Evolutionary conservation across 1,140 invertebrate genomes (phyloP), one percentile per base, ranked within the genome.

Genomic region (Pachypeltis micranthus): DNA sequence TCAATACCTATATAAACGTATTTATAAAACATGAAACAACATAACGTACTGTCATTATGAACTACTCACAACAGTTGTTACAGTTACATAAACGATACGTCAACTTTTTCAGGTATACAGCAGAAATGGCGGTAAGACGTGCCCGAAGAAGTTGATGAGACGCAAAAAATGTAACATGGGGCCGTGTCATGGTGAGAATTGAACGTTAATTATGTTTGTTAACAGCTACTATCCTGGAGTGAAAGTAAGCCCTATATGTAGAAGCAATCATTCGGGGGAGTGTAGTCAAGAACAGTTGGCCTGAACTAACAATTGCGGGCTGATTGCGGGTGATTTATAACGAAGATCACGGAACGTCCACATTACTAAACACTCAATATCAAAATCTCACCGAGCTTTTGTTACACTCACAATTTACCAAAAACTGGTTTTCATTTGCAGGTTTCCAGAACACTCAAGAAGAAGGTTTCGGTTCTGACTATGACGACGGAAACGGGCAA

Each of bases 41-140:
- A n/a, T n/a, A n/a, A n/a, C n/a, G n/a, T n/a, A n/a, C n/a, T n/a
- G n/a, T n/a, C n/a, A 47, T 3, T 47, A 3, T 47, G 7, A 10
- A 39, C n/a, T 39, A n/a, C n/a, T 19, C n/a, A 47, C n/a, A 47
- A 47, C 7, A 39, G 34, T 47, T 23, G 44, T 19, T 47, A 47
- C n/a, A 47, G n/a, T 16, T 19, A 47, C n/a, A n/a, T 19, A 47
- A 47, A 47, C 14, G 14, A 47, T 14, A 47, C n/a, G 44, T 47
- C 44, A 47, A n/a, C n/a, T 16, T 39, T 74, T 75, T 2, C 63
- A 84, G 72, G 70, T 74, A n/a, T 71, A 79, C 2, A 77, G 84
- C 0, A 73, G 77, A 63, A 85, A 87, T 68, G 85, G 84, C 0
- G 88, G 88, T 4, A 81, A 79, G 66, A 74, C 71, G 1, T 91